phyloP scores from a whole-genome alignment of 2,888 invertebrate species.

The Strigamia transsilvanica region DNA sequence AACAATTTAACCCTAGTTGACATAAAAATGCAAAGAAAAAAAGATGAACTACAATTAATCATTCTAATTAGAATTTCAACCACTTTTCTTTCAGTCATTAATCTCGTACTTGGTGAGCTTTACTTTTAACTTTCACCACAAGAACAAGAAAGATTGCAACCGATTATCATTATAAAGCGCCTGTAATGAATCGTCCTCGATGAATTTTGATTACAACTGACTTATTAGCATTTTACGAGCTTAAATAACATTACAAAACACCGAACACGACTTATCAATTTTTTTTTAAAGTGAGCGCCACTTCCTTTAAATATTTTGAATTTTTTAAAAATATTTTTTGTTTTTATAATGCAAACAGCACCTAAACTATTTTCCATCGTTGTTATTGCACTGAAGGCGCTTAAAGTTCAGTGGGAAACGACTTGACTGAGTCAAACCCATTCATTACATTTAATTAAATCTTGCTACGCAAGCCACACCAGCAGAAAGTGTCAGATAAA shows the following conservation, averaged over 20 bases:
- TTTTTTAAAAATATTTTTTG: not conserved
- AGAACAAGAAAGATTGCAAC: constrained; percentile 27
- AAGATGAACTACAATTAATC: not conserved
- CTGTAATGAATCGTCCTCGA: constrained; percentile 24
- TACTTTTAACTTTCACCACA: constrained; percentile 27
- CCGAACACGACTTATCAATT: not conserved
- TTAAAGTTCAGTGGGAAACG: constrained; percentile 23
- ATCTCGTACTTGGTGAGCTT: constrained; percentile 20
- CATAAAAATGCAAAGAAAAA: not conserved
- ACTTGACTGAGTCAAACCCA: constrained; percentile 24
- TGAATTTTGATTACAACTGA: constrained; percentile 28
- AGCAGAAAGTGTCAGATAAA: constrained; percentile 28
- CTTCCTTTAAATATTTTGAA: not conserved
- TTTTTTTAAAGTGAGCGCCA: not conserved
- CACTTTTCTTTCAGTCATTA: constrained; percentile 9
- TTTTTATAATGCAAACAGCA: not conserved
- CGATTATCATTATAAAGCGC: constrained; percentile 31
- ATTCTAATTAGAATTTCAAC: constrained; percentile 37
- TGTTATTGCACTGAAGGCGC: not conserved
- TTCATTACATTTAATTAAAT: constrained; percentile 44
- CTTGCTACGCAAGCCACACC: constrained; percentile 7
- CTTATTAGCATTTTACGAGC: constrained; percentile 32
- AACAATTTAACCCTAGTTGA: constrained; percentile 27
- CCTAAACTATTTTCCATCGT: constrained; percentile 1
- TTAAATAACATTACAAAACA: not conserved